Evolutionary conservation across 2,797 vertebrate species (phyloP).

Genomic region (Pelobates cultripes): DNA sequence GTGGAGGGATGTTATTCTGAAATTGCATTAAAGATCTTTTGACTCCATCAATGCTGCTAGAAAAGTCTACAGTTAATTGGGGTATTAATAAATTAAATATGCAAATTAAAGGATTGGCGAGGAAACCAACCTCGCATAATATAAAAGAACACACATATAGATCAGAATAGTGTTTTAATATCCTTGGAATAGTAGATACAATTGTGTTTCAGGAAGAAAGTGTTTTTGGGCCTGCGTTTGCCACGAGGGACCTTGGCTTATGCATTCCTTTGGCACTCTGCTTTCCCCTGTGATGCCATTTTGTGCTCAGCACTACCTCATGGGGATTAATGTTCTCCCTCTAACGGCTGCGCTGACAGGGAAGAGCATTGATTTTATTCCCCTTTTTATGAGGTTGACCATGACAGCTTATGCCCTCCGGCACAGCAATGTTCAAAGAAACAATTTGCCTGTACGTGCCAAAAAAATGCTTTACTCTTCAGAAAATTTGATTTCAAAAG

Average conservation of each 20-base stretch:
- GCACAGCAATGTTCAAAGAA: conserved; percentile 50
- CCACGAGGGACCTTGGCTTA: conserved; percentile 41
- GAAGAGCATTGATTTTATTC: conserved; percentile 54
- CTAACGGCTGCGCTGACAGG: conserved; percentile 53
- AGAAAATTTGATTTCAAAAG: conserved; percentile 43
- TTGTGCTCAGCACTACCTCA: conserved; percentile 45
- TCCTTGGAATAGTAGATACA: not conserved
- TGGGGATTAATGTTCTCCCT: conserved; percentile 47
- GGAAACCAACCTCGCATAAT: not conserved
- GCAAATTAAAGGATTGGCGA: too few relatives aligned
- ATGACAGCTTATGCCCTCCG: conserved; percentile 53
- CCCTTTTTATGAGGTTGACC: conserved; percentile 55
- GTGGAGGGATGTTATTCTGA: too few relatives aligned
- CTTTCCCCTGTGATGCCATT: conserved; percentile 52
- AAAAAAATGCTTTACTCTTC: conserved; percentile 41
- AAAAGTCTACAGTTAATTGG: too few relatives aligned
- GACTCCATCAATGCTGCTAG: too few relatives aligned
- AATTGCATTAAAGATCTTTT: too few relatives aligned
- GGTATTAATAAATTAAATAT: too few relatives aligned
- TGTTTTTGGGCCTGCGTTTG: conserved; percentile 37
- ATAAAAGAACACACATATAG: not conserved
- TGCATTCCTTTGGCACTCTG: conserved; percentile 44
- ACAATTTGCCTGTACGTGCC: conserved; percentile 45
- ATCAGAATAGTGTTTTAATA: not conserved
- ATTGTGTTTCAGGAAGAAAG: conserved; percentile 9